Base-by-base conservation (phyloP, 2,113 vertebrate genomes). In the Trematocara stigmaticum region DNA sequence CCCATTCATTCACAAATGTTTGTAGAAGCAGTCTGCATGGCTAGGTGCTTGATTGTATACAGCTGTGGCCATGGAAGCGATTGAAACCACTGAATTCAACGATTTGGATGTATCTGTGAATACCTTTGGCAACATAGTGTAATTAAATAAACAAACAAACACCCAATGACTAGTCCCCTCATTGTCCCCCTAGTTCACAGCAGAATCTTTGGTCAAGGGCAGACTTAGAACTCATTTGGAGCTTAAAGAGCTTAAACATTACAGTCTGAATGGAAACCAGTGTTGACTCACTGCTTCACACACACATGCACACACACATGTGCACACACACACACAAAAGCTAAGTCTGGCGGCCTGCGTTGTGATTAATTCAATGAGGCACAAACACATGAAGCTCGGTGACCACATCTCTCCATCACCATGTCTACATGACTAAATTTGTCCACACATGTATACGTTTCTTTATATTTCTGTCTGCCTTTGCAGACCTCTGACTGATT, bases 291-390 rank as follows among this genome's bases (percentile, higher is more conserved):
- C 42, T 57, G 18, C 47, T 78, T 59, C 66, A 26, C 42, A 38
- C 23, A n/a, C 35, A 34, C 71, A 26, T 16, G 4, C 56, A 40
- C 64, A 2, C 40, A 26, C 16, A 12, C 34, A 31, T 7, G 10
- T 7, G 10, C 53, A 7, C 18, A 26, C 20, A 18, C 47, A 42
- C 61, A 34, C 38, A 26, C 56, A 42, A 4, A 49, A 11, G 16
- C 31, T 56, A 56, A 66, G 82, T 82, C 69, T 42, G 82, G 90
- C 86, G 55, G 85, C 23, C 51, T 56, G 40, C 38, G 42, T 74
- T 76, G 81, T 92, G 92, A 94, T 87, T 84, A 93, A 89, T 87
- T 69, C 85, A 86, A 6, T 90, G 89, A 93, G 79, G 87, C 83
- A 92, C 79, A 79, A 88, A 84, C 82, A 89, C 88, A 88, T 82